Conservation (phyloP, 1,140 invertebrate species). For the Patella vulgata region DNA sequence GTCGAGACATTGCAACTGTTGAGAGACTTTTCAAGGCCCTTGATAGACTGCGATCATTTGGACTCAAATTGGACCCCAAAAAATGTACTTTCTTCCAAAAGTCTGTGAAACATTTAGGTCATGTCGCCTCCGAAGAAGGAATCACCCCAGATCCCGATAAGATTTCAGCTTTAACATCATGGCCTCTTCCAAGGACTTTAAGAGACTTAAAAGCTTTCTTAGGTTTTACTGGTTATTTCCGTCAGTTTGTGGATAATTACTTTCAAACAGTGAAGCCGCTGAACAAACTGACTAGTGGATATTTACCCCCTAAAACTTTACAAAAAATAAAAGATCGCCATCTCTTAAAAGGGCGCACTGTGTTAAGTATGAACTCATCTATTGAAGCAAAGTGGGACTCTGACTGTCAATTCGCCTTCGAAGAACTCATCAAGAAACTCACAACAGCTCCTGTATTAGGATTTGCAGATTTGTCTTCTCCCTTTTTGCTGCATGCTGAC, state of each 20-base stretch:
- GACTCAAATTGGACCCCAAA: neutral
- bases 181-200: constrained; percentile 39
- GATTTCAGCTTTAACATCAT: constrained; percentile 36
- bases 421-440: constrained; percentile 9
- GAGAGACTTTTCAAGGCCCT: neutral
- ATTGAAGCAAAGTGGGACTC: neutral
- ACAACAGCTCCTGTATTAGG: constrained; percentile 19
- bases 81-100: constrained; percentile 1
- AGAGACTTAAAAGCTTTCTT: constrained; percentile 45
- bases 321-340: neutral
- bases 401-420: constrained; percentile 18
- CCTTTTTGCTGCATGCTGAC: constrained; percentile 19
- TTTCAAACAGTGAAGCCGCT: constrained; percentile 20
- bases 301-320: constrained; percentile 37
- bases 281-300: constrained; percentile 13
- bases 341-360: neutral
- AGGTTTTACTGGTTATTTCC: constrained; percentile 40
- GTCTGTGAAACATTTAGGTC: constrained; percentile 10
- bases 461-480: constrained; percentile 19
- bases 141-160: constrained; percentile 43
- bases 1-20: neutral
- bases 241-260: constrained; percentile 42
- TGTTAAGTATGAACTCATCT: constrained; percentile 9
- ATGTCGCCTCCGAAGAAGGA: constrained; percentile 31
- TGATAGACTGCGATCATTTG: neutral